Percentiles rank a stretch among this genome's conserved stretches.
Conservation (phyloP, 2,113 vertebrate genomes). For the Brachyhypopomus occidentalis region DNA sequence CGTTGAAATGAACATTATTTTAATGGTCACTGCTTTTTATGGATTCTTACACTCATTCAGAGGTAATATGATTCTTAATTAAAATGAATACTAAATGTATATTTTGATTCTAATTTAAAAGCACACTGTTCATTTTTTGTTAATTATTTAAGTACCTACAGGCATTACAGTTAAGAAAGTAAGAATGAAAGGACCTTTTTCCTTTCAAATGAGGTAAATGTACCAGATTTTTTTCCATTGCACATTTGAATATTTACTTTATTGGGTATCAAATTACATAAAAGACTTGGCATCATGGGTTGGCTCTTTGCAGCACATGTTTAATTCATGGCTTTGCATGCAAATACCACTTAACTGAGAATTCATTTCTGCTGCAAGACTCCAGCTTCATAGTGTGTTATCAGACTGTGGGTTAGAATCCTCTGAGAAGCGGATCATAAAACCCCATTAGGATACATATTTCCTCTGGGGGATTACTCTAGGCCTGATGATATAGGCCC, state of each 20-base stretch:
- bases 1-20: not conserved
- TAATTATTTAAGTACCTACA: not conserved
- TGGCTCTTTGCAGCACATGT: not conserved
- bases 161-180: not conserved
- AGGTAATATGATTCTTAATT: not conserved
- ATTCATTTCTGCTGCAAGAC: constrained; percentile 37
- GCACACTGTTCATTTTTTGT: not conserved
- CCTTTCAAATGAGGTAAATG: not conserved
- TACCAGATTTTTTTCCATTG: not conserved
- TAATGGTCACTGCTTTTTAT: not conserved
- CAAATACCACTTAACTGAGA: constrained; percentile 26
- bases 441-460: constrained; percentile 39
- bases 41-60: not conserved
- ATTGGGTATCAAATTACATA: not conserved
- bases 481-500: constrained; percentile 27
- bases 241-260: not conserved
- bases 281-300: not conserved
- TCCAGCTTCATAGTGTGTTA: constrained; percentile 28
- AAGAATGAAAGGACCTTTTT: not conserved
- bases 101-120: not conserved
- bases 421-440: constrained; percentile 48
- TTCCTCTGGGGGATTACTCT: constrained; percentile 47
- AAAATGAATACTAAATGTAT: not conserved
- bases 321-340: constrained; percentile 35
- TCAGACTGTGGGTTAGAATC: constrained; percentile 40